phyloP scores from a whole-genome alignment of 2,888 invertebrate genomes.

The Pandemis cinnamomeana region DNA sequence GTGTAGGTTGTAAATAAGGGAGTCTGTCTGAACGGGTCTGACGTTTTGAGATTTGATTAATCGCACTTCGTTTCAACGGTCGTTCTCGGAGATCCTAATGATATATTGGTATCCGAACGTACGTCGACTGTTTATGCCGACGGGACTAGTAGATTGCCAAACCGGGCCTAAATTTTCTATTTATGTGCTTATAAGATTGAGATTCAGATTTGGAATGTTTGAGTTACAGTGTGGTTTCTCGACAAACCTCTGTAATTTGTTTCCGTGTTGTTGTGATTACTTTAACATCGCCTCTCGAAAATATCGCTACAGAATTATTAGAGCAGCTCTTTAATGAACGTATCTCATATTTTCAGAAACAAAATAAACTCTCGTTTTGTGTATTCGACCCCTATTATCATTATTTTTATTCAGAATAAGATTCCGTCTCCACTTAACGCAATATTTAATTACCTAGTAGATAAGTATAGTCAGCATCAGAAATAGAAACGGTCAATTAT shows the following conservation, averaged over 20 bases:
- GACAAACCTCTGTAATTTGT: neutral
- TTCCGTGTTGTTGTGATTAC: neutral
- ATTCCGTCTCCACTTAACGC: too few relatives aligned
- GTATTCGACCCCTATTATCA: neutral
- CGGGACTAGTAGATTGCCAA: neutral
- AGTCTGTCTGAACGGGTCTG: constrained; percentile 59
- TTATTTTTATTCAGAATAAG: neutral
- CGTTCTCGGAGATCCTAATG: constrained; percentile 54
- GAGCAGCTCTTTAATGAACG: too few relatives aligned
- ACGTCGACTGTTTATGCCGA: constrained; percentile 13
- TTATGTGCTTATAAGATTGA: neutral
- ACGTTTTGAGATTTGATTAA: constrained; percentile 67
- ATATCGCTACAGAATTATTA: neutral
- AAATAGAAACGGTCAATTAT: too few relatives aligned
- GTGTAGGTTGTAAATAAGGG: constrained; percentile 48
- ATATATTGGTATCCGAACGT: constrained; percentile 44
- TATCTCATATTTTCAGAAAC: too few relatives aligned
- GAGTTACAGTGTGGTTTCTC: constrained; percentile 1
- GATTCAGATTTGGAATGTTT: constrained; percentile 1
- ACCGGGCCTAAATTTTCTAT: neutral
- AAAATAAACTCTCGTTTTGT: neutral
- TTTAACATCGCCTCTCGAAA: neutral
- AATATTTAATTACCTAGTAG: too few relatives aligned
- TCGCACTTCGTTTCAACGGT: constrained; percentile 58
- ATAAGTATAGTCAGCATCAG: too few relatives aligned